Evolutionary conservation across 2,888 invertebrate genomes (phyloP).

Genomic region (Leptinotarsa juncta): DNA sequence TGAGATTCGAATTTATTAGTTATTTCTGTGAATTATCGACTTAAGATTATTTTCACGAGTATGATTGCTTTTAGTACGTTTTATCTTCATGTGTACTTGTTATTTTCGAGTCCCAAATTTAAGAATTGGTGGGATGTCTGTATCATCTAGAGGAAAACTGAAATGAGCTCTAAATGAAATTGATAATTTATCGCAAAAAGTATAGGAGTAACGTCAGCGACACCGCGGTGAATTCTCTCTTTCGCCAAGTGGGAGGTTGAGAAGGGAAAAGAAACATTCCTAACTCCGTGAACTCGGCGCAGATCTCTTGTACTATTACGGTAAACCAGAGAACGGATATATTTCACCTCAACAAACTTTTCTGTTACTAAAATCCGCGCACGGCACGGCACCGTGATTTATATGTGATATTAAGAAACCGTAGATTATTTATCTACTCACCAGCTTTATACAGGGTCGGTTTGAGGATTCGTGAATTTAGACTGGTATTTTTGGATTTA

Average conservation of each 20-base stretch:
- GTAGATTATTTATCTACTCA: slow-evolving; percentile 40
- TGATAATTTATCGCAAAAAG: background rate
- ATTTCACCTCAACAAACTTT: slow-evolving; percentile 40
- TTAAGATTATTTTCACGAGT: too few species aligned
- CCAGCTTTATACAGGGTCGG: slow-evolving; percentile 3
- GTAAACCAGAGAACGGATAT: slow-evolving; percentile 29
- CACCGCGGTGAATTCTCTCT: slow-evolving; percentile 1
- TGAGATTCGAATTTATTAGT: too few species aligned
- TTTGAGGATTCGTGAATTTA: background rate
- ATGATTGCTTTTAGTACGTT: too few species aligned
- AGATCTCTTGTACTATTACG: slow-evolving; percentile 26
- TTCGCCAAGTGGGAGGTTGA: slow-evolving; percentile 4
- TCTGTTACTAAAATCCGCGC: slow-evolving; percentile 47
- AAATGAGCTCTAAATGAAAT: background rate
- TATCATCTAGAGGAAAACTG: too few species aligned
- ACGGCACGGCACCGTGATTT: slow-evolving; percentile 44
- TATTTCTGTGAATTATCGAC: too few species aligned
- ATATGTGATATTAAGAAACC: slow-evolving; percentile 42
- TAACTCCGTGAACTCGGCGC: slow-evolving; percentile 20
- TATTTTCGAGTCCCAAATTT: too few species aligned
- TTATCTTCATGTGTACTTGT: too few species aligned
- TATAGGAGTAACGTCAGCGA: background rate
- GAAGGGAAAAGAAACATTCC: slow-evolving; percentile 15
- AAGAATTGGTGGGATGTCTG: too few species aligned
- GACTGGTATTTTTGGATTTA: too few species aligned